Evolutionary conservation across 1,140 invertebrate genomes (phyloP).

Genomic region (Bilobella aurantiaca): DNA sequence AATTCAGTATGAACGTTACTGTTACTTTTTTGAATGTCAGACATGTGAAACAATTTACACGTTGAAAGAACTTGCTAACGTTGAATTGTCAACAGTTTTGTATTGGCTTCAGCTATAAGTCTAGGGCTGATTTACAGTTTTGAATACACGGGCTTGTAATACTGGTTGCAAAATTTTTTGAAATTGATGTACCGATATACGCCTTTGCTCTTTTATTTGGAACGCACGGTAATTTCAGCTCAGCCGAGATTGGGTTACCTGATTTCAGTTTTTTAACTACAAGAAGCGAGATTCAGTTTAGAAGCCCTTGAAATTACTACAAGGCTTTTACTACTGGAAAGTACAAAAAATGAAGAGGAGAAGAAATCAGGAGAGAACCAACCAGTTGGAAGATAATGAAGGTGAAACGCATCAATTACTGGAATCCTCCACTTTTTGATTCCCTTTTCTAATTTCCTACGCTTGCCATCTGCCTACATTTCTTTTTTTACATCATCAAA

Average conservation of each 20-base stretch:
- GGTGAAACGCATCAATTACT: conserved; percentile 2
- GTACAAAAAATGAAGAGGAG: background rate
- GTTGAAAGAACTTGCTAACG: too few species aligned
- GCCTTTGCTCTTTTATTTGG: too few species aligned
- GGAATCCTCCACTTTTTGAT: background rate
- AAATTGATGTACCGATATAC: too few species aligned
- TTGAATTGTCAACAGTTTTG: too few species aligned
- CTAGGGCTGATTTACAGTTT: too few species aligned
- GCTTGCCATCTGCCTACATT: background rate
- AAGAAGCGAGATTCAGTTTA: background rate
- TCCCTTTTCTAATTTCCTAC: background rate
- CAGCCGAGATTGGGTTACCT: background rate
- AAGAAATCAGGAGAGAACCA: background rate
- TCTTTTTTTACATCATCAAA: background rate
- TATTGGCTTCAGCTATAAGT: too few species aligned
- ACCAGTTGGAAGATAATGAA: background rate
- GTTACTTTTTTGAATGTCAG: too few species aligned
- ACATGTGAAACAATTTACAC: too few species aligned
- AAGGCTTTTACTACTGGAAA: background rate
- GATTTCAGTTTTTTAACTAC: background rate
- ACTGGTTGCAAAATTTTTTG: too few species aligned
- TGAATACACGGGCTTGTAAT: too few species aligned
- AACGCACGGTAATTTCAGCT: background rate
- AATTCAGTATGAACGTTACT: too few species aligned
- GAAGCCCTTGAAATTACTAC: too few species aligned